These are phyloP conservation scores for Neelides sp. DNA, from an alignment of 1,140 invertebrate species.

Conservation along the genomic window DNA sequence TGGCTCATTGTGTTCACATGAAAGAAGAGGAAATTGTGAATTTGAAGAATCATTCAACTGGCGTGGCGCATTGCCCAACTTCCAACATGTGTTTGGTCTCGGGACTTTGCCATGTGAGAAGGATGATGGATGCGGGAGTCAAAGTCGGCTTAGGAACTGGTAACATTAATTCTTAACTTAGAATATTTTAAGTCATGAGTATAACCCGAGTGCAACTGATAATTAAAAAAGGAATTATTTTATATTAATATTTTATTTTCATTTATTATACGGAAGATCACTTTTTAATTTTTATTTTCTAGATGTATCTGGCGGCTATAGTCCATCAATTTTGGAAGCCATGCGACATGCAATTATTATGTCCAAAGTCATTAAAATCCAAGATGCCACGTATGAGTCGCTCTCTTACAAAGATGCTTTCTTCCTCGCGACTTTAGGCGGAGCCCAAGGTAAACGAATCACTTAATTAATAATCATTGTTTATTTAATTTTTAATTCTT, in stretches of 20 bases:
- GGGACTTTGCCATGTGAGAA: constrained; percentile 63
- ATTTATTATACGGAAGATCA: neutral
- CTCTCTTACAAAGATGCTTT: constrained; percentile 65
- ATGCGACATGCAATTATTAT: constrained; percentile 58
- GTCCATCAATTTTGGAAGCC: constrained; percentile 57
- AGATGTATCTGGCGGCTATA: constrained; percentile 73
- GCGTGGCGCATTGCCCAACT: constrained; percentile 71
- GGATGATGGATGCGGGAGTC: constrained; percentile 48
- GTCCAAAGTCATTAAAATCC: constrained; percentile 49
- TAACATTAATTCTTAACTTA: constrained; percentile 34
- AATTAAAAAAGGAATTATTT: constrained; percentile 15
- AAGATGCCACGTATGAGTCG: constrained; percentile 39
- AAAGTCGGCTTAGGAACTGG: constrained; percentile 75
- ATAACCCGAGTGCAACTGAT: neutral
- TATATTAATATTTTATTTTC: constrained; percentile 8
- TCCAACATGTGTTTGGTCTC: constrained; percentile 73
- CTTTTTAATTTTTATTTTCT: constrained; percentile 23
- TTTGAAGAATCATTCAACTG: constrained; percentile 46
- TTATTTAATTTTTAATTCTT: neutral
- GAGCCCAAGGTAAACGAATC: constrained; percentile 52
- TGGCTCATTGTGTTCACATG: constrained; percentile 72
- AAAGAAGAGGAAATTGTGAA: constrained; percentile 54
- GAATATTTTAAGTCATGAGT: neutral
- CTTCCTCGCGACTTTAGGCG: constrained; percentile 70
- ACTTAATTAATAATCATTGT: neutral